Base-by-base conservation (phyloP, 2,113 vertebrate genomes). In the Perccottus glenii region DNA sequence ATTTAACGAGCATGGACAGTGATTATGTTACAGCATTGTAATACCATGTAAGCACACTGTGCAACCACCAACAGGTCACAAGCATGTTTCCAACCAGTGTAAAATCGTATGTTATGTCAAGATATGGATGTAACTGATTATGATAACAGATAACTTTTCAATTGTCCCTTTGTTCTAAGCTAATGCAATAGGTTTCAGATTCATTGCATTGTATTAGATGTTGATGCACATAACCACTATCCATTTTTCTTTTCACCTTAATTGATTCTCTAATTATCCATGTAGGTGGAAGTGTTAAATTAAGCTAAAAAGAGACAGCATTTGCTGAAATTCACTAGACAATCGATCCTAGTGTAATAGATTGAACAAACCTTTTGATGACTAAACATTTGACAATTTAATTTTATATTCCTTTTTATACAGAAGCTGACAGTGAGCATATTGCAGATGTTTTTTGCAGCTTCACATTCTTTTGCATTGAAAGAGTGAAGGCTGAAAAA, bases 71-170 rank as follows among this genome's bases (percentile, higher is more conserved):
- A n/a, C n/a, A n/a, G n/a, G n/a, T n/a, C n/a, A n/a, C n/a, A n/a
- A n/a, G 63, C 66, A 9, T 36, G 32, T 47, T 67, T 42, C 62
- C 58, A 19, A 32, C 52, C 44, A 67, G 70, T 43, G 40, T 68
- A 74, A 78, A 67, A 79, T 64, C 53, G 33, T 65, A 14, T 27
- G 19, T 27, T 2, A 27, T 27, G 52, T 79, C n/a, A n/a, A n/a
- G n/a, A n/a, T 86, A 84, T 80, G 70, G 70, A 82, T 73, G 64
- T 80, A 81, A 82, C 80, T 62, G 67, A 77, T 86, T 85, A 82
- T 70, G 50, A 78, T 87, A 89, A 85, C 70, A 67, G 75, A 46
- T 58, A 73, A 67, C 27, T 69, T 64, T 87, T 89, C 73, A 81
- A 91, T 87, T 62, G 65, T 53, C 53, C 76, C 48, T 85, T 70